These are phyloP conservation scores for Parnassius glacialis DNA, from an alignment of 2,888 invertebrate genomes.

Conservation along the genomic window DNA sequence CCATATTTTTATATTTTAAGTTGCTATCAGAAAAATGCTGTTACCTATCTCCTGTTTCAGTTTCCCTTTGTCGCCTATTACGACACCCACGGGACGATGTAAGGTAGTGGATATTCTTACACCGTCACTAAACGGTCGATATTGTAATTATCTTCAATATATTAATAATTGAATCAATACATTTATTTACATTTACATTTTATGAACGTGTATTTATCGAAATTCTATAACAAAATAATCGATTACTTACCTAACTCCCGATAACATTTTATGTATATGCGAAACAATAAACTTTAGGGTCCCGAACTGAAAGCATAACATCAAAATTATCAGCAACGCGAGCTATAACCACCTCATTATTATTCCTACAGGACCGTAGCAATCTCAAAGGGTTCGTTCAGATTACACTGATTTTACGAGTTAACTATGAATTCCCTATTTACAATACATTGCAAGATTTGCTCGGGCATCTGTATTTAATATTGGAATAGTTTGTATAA, in stretches of 20 bases:
- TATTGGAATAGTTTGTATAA: neutral
- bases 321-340: conserved; percentile 26
- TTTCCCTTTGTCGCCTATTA: too few species aligned
- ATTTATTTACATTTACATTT: too few species aligned
- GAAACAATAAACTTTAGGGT: conserved; percentile 9
- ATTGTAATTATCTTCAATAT: too few species aligned
- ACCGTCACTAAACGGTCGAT: too few species aligned
- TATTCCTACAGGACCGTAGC: conserved; percentile 48
- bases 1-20: too few species aligned
- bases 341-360: conserved; percentile 51
- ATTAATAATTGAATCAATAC: too few species aligned
- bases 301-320: conserved; percentile 7
- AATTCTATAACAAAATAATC: too few species aligned
- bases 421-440: conserved; percentile 30
- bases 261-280: conserved; percentile 2
- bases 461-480: conserved; percentile 8
- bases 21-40: too few species aligned
- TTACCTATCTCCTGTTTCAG: too few species aligned
- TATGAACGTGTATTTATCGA: too few species aligned
- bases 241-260: neutral
- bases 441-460: conserved; percentile 36
- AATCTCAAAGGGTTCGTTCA: conserved; percentile 45
- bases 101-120: too few species aligned
- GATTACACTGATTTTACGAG: conserved; percentile 55
- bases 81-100: too few species aligned